phyloP scores from a whole-genome alignment of 1,140 invertebrate species.

The Andrena cerasifolii region DNA sequence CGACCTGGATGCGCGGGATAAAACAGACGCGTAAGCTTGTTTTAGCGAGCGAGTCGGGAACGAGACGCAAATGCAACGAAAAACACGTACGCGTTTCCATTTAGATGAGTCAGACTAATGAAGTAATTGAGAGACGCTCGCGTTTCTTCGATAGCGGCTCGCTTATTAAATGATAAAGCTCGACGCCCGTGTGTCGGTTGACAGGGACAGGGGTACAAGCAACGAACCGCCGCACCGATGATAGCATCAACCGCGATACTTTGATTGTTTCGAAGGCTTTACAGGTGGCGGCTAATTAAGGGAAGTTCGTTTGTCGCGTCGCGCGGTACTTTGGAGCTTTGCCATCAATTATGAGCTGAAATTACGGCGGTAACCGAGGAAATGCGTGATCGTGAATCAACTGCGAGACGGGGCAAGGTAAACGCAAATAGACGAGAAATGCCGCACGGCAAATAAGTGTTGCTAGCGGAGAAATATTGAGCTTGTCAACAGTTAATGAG shows the following conservation, averaged over 20 bases:
- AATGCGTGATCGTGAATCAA: conserved; percentile 4
- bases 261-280: not conserved
- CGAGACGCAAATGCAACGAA: not conserved
- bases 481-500: too few relatives aligned
- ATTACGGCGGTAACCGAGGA: not conserved
- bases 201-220: not conserved
- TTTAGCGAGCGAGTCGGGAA: not conserved
- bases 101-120: not conserved
- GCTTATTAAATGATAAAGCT: not conserved
- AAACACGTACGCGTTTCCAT: not conserved
- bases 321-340: too few relatives aligned
- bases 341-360: conserved; percentile 1
- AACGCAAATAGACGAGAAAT: not conserved
- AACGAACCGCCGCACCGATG: not conserved
- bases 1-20: too few relatives aligned
- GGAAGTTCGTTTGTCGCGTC: not conserved
- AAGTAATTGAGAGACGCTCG: not conserved
- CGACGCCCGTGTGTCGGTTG: not conserved
- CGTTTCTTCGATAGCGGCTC: not conserved
- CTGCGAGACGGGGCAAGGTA: not conserved
- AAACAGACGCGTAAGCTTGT: too few relatives aligned
- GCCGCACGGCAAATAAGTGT: too few relatives aligned
- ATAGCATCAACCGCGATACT: too few relatives aligned
- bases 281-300: conserved; percentile 25
- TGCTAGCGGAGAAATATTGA: too few relatives aligned